These are phyloP conservation scores for Mionectes olivaceus DNA, from an alignment of 2,797 vertebrate genomes.

Conservation along the genomic window DNA sequence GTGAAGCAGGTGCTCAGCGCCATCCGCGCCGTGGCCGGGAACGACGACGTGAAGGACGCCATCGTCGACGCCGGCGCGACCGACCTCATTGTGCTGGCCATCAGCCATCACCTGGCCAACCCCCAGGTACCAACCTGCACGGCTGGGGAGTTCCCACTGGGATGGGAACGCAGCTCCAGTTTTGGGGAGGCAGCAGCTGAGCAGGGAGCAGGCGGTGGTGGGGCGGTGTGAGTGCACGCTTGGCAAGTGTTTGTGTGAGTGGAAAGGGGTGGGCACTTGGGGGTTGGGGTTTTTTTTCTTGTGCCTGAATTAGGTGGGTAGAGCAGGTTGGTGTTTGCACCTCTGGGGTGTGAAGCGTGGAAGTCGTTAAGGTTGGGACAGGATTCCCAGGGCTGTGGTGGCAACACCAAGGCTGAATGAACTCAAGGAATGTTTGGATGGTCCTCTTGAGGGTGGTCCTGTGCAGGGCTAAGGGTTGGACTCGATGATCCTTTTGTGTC, in stretches of 20 bases:
- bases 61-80: constrained; percentile 87
- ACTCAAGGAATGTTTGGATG: not conserved
- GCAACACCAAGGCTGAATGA: not conserved
- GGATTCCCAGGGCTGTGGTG: not conserved
- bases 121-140: constrained; percentile 78
- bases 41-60: constrained; percentile 94
- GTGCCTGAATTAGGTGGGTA: fast-evolving
- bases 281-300: fast-evolving
- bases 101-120: constrained; percentile 87
- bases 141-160: fast-evolving
- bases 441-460: not conserved
- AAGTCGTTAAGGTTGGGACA: fast-evolving
- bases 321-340: not conserved
- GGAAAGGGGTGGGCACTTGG: fast-evolving
- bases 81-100: constrained; percentile 87
- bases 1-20: constrained; percentile 89
- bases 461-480: not conserved
- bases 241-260: not conserved
- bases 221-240: not conserved
- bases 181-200: not conserved
- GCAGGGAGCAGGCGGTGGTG: fast-evolving
- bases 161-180: not conserved
- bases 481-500: not conserved
- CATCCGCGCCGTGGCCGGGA: constrained; percentile 89
- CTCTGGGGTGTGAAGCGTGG: not conserved